phyloP scores from a whole-genome alignment of 2,113 vertebrate genomes.

The Crotalus viridis region DNA sequence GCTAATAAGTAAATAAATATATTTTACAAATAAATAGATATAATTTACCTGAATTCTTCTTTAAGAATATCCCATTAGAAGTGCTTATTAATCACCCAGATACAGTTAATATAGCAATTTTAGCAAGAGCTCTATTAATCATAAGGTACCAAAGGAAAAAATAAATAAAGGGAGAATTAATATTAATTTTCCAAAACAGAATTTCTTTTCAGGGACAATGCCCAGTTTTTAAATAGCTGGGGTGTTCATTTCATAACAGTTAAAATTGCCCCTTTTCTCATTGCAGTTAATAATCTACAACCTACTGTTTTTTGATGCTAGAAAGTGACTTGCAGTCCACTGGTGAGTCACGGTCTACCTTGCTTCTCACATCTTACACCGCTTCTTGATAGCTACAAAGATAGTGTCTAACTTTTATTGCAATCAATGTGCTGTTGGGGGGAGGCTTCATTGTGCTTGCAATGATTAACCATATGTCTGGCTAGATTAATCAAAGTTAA shows the following conservation, averaged over 20 bases:
- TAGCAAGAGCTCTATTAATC: background rate
- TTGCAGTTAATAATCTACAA: background rate
- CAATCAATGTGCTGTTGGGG: background rate
- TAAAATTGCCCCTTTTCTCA: background rate
- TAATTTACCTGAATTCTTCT: background rate
- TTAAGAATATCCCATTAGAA: background rate
- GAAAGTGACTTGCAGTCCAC: background rate
- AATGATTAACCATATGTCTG: background rate
- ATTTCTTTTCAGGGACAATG: background rate
- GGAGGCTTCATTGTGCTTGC: background rate
- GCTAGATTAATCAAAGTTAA: background rate
- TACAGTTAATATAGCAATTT: background rate
- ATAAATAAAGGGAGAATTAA: background rate
- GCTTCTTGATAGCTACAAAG: background rate
- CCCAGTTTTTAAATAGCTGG: background rate
- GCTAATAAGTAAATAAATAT: background rate
- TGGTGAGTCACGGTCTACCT: background rate
- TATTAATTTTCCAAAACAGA: background rate
- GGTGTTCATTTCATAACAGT: background rate
- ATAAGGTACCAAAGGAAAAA: background rate
- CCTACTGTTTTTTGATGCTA: background rate
- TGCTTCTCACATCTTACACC: background rate
- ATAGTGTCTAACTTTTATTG: background rate
- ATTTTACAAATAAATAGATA: background rate
- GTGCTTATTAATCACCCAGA: background rate